A percentile compares a stretch with the other conserved stretches of the same genome.
Evolutionary conservation across 2,113 vertebrate genomes (phyloP).

Genomic region (Phylloscopus whistleri): DNA sequence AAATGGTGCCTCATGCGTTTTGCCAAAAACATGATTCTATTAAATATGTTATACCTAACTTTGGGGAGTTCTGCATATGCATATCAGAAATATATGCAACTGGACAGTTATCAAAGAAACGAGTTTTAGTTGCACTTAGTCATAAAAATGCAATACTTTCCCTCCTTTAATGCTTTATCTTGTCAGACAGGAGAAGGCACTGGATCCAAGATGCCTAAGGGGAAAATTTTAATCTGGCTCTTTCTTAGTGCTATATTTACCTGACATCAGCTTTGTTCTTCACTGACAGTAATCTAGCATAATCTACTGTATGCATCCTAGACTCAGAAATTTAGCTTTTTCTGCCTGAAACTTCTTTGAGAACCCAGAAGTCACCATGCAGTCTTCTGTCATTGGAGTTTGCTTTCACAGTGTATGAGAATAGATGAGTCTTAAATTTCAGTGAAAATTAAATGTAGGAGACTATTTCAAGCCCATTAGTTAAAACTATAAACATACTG

Average conservation of each 20-base stretch:
- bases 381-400: background rate
- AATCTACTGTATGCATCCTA: background rate
- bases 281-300: background rate
- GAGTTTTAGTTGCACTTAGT: background rate
- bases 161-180: background rate
- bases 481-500: background rate
- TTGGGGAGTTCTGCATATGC: background rate
- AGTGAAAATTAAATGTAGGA: background rate
- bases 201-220: background rate
- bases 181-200: background rate
- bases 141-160: conserved; percentile 12
- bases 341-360: background rate
- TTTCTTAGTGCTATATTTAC: background rate
- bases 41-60: background rate
- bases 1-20: conserved; percentile 3
- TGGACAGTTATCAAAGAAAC: background rate
- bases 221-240: background rate
- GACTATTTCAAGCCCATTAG: background rate
- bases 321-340: background rate
- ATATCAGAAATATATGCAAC: background rate
- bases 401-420: background rate
- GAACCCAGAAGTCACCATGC: background rate
- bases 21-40: background rate
- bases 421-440: background rate
- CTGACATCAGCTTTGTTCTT: background rate